Base-by-base conservation (phyloP, 2,888 invertebrate species). In the Agrotis segetum region DNA sequence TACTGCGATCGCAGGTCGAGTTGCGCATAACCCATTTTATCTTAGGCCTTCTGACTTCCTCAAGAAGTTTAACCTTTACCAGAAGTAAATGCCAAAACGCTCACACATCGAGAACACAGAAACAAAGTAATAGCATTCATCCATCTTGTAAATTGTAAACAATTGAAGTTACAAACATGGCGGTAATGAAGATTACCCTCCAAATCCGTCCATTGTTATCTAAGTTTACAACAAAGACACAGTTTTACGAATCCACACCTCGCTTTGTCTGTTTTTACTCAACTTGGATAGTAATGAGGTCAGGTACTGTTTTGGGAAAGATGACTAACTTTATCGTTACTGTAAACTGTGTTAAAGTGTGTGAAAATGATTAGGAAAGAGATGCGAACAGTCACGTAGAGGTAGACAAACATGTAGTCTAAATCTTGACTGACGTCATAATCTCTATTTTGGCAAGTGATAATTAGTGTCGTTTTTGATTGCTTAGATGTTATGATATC, bases 121-220 rank as follows among this genome's bases (percentile, higher is more conserved):
- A 71, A 50, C 49, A 46, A 46, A 74, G 34, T 55, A 40, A 75
- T 44, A 47, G 44, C 9, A 71, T 52, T 24, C 52, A 56, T 69
- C 29, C 17, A 69, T 59, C 63, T 55, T 34, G 47, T 24, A 13
- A 68, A 62, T 60, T 21, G 44, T 44, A 72, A 75, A 81, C 81
- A 74, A 67, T 76, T 58, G 59, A 61, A 55, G 46, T 16, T 24
- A 29, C 67, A 67, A 74, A 81, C 71, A 72, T 29, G 17, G 40
- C 71, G 72, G 74, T 76, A 83, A 87, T 86, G 69, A 77, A 82
- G 88, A 87, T 89, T 82, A 88, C 87, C 87, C 84, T 75, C 71
- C 80, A 75, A 85, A 86, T 68, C 77, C 84, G 65, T 52, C 85
- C 76, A 87, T 89, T 90, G 88, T 89, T 87, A 76, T 77, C 70